Conservation (phyloP, 2,797 vertebrate species). For the Hylomyscus alleni region DNA sequence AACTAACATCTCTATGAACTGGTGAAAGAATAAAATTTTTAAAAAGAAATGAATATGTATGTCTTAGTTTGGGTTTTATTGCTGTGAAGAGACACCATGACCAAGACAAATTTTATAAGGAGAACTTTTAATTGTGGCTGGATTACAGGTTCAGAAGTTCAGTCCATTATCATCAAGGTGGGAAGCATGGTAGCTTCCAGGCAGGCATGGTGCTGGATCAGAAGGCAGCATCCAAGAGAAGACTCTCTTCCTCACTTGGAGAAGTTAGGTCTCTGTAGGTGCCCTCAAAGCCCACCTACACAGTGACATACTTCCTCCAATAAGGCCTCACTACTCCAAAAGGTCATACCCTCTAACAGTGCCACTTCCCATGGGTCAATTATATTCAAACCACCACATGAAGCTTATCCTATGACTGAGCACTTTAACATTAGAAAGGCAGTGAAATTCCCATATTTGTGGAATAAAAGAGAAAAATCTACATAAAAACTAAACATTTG, state of each 20-base stretch:
- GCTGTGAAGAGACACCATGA: neutral
- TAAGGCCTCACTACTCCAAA: neutral
- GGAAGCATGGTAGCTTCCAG: neutral
- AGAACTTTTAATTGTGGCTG: neutral
- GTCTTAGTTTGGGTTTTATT: neutral
- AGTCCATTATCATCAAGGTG: neutral
- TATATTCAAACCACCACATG: neutral
- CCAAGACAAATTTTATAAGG: neutral
- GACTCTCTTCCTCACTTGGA: neutral
- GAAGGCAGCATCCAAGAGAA: neutral
- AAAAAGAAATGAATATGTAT: neutral
- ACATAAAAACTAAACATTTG: neutral
- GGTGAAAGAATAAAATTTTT: neutral
- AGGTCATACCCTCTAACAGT: too few species aligned
- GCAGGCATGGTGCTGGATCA: neutral
- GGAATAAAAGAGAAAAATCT: neutral
- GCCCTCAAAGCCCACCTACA: neutral
- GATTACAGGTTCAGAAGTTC: neutral
- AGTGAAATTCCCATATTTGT: slow-evolving; percentile 2
- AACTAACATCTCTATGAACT: neutral
- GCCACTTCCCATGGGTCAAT: too few species aligned
- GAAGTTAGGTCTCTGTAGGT: neutral
- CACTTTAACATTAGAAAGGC: neutral
- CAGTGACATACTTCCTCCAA: neutral
- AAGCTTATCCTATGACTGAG: neutral